phyloP scores from a whole-genome alignment of 92 coral and sea anemone species.

The Zoanthus sansibaricus region DNA sequence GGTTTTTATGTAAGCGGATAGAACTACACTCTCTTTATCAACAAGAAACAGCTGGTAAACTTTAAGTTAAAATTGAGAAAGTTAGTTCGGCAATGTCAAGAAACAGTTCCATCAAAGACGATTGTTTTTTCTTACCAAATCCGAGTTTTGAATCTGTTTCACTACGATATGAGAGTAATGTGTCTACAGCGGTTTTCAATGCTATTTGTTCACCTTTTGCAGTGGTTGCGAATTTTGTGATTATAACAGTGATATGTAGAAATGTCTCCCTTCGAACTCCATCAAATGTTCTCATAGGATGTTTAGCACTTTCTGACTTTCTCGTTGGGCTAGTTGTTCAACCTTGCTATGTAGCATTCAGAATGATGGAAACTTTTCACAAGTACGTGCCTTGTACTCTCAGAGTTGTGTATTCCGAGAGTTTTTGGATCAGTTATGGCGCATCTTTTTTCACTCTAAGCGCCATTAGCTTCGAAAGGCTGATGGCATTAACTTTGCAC shows the following conservation, averaged over 20 bases:
- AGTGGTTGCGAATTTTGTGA: slow-evolving; percentile 61
- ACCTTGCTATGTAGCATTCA: slow-evolving; percentile 52
- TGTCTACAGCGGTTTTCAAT: slow-evolving; percentile 74
- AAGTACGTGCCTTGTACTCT: slow-evolving; percentile 10
- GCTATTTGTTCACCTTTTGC: slow-evolving; percentile 67
- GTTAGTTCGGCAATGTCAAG: not conserved
- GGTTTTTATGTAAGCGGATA: slow-evolving; percentile 18
- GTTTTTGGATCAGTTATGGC: slow-evolving; percentile 22
- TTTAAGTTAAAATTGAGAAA: not conserved
- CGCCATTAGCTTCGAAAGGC: slow-evolving; percentile 75
- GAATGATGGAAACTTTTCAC: slow-evolving; percentile 4
- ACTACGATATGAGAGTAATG: slow-evolving; percentile 58
- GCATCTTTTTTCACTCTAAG: slow-evolving; percentile 41
- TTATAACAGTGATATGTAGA: slow-evolving; percentile 60
- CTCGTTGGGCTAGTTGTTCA: slow-evolving; percentile 78
- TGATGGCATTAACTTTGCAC: not conserved
- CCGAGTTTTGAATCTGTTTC: slow-evolving; percentile 64
- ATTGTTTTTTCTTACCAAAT: slow-evolving; percentile 66
- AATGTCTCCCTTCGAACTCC: slow-evolving; percentile 67
- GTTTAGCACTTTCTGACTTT: slow-evolving; percentile 78
- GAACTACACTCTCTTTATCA: not conserved
- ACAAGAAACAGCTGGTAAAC: slow-evolving; percentile 1
- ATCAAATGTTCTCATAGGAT: slow-evolving; percentile 69
- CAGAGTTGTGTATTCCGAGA: slow-evolving; percentile 1
- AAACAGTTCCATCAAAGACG: not conserved